Base-by-base conservation (phyloP, 1,140 invertebrate species). In the Drosophila bifasciata region DNA sequence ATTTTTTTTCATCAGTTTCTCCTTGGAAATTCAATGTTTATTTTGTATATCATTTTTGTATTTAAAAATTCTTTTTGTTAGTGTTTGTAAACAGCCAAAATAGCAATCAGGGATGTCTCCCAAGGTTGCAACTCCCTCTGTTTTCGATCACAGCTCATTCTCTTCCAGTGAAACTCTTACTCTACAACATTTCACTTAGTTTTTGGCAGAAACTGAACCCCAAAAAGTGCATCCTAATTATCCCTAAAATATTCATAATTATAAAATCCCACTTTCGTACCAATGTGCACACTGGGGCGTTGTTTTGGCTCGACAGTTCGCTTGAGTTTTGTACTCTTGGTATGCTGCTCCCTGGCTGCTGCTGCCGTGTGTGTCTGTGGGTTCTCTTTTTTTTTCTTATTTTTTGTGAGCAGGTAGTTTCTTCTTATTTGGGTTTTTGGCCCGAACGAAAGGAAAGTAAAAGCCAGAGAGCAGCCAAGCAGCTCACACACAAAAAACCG, bases 341-440 rank as follows among this genome's bases (percentile, higher is more conserved):
- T n/a, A n/a, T n/a, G n/a, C n/a, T 60, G 70, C 52, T 53, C 51
- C 49, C 25, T 45, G 25, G 46, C 39, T 76, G 59, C 51, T 53
- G 57, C 19, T 55, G 39, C 40, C 16, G 7, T 21, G 23, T 16
- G 4, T 21, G 23, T 15, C 3, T 28, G 23, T 11, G 23, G 13
- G 16, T 32, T 17, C n/a, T 32, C 3, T 6, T 28, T 16, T 6
- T 4, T 8, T 21, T 17, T 32, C 62, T 44, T n/a, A n/a, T 55
- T 71, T 88, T 86, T 81, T 75, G 64, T 61, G 85, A 88, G 88
- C 81, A 86, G 81, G 81, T 86, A 86, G 81, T 86, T 74, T 79
- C 49, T 55, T 70, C 62, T 59, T 71, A 55, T 79, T 86, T 76
- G 66, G 81, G 85, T 85, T 86, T 86, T 88, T 78, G 45, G 59